Conservation (phyloP, 1,140 invertebrate genomes). For the Danaus melanippus region DNA sequence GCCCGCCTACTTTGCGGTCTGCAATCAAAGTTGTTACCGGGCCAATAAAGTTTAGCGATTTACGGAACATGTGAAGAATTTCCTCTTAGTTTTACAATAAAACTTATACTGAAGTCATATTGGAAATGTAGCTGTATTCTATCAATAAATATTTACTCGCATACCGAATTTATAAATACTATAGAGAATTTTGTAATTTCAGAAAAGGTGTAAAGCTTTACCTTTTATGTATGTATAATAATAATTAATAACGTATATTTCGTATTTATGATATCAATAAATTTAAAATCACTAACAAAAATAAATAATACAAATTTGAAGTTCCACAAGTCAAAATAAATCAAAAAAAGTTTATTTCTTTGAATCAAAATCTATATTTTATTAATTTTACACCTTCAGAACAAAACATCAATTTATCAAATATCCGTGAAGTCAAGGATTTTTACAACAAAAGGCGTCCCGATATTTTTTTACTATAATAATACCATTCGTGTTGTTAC, state of each 20-base stretch:
- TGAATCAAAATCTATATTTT: conserved; percentile 17
- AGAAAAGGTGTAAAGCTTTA: no score
- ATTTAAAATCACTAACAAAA: conserved; percentile 38
- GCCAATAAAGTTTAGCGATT: conserved; percentile 30
- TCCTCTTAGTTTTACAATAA: background rate
- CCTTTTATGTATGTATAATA: no score
- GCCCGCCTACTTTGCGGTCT: conserved; percentile 36
- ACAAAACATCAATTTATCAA: conserved; percentile 28
- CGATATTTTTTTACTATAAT: conserved; percentile 27
- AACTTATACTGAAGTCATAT: no score
- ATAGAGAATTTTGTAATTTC: no score
- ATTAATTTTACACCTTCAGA: conserved; percentile 60
- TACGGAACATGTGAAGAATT: conserved; percentile 19
- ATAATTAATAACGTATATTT: conserved; percentile 7
- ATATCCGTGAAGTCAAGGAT: conserved; percentile 40
- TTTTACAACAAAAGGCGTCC: conserved; percentile 23
- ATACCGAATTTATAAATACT: no score
- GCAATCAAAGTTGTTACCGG: conserved; percentile 35
- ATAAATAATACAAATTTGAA: conserved; percentile 56
- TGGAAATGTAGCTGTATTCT: no score
- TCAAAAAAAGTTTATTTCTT: conserved; percentile 42
- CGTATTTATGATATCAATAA: conserved; percentile 49
- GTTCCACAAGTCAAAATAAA: conserved; percentile 57
- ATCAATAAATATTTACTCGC: no score
- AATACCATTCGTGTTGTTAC: conserved; percentile 15